Percentiles rank a stretch among this genome's conserved stretches.
Evolutionary conservation across 1,140 invertebrate genomes (phyloP).

Genomic region (Atopsyche davidsoni): DNA sequence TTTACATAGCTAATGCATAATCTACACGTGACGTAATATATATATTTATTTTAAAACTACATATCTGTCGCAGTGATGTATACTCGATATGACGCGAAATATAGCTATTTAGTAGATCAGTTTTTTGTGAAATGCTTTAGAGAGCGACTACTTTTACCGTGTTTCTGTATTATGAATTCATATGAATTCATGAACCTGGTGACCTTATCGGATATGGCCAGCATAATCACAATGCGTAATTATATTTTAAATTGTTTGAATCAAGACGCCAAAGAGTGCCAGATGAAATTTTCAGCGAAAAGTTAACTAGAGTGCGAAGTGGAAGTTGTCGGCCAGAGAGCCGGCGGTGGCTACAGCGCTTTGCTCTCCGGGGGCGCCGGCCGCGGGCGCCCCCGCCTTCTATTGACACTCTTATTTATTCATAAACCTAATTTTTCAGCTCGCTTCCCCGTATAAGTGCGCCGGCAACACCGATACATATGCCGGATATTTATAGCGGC

Average conservation of each 20-base stretch:
- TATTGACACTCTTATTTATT: slow-evolving; percentile 28
- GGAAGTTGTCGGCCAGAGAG: slow-evolving; percentile 11
- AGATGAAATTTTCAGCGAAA: neutral
- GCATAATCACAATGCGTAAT: neutral
- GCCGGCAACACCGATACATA: slow-evolving; percentile 11
- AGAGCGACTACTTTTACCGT: too few species aligned
- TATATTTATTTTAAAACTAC: too few species aligned
- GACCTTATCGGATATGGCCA: too few species aligned
- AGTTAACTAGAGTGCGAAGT: slow-evolving; percentile 12
- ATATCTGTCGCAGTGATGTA: too few species aligned
- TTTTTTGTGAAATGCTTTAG: too few species aligned
- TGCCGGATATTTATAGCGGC: slow-evolving; percentile 18
- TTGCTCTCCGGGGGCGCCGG: slow-evolving; percentile 23
- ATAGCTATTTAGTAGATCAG: too few species aligned
- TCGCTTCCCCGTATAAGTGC: slow-evolving; percentile 18
- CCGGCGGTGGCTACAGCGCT: slow-evolving; percentile 20
- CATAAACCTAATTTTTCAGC: slow-evolving; percentile 29
- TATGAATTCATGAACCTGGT: too few species aligned
- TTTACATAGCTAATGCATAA: too few species aligned
- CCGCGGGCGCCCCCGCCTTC: slow-evolving; percentile 1
- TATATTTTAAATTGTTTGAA: too few species aligned
- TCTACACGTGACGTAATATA: too few species aligned
- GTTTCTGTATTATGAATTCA: too few species aligned
- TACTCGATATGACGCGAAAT: too few species aligned
- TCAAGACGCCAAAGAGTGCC: neutral